Evolutionary conservation across 2,797 vertebrate species (phyloP).

Genomic region (Euthynnus affinis): DNA sequence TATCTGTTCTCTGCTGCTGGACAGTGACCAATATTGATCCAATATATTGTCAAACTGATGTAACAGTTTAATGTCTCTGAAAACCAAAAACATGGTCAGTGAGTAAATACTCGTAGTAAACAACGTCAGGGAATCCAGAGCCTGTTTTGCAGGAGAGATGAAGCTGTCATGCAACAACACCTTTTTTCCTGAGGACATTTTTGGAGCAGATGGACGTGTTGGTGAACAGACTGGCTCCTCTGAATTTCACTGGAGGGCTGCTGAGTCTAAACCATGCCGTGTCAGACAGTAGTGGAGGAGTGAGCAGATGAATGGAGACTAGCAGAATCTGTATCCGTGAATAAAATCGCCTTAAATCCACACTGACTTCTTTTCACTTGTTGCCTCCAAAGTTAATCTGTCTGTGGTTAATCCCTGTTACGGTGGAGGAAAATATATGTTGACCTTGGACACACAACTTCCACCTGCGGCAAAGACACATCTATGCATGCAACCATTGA

Average conservation of each 20-base stretch:
- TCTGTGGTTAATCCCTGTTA: constrained; percentile 56
- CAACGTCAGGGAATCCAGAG: background rate
- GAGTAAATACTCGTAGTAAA: background rate
- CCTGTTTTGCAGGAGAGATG: background rate
- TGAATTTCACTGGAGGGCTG: background rate
- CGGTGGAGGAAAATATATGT: constrained; percentile 24
- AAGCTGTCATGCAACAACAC: background rate
- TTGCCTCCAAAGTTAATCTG: constrained; percentile 42
- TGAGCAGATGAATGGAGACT: background rate
- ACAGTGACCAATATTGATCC: background rate
- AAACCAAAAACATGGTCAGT: background rate
- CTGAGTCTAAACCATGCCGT: background rate
- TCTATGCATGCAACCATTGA: background rate
- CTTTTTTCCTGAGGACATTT: background rate
- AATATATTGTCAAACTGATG: background rate
- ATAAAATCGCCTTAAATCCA: constrained; percentile 17
- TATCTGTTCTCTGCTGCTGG: no score
- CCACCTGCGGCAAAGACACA: background rate
- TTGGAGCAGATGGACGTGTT: constrained; percentile 13
- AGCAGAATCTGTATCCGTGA: background rate
- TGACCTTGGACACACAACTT: constrained; percentile 46
- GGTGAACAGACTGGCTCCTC: background rate
- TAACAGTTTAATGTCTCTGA: background rate
- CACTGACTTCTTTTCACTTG: constrained; percentile 33
- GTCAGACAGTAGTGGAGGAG: background rate